Base-by-base conservation (phyloP, 2,113 vertebrate genomes). In the Coracopsis vasa region DNA sequence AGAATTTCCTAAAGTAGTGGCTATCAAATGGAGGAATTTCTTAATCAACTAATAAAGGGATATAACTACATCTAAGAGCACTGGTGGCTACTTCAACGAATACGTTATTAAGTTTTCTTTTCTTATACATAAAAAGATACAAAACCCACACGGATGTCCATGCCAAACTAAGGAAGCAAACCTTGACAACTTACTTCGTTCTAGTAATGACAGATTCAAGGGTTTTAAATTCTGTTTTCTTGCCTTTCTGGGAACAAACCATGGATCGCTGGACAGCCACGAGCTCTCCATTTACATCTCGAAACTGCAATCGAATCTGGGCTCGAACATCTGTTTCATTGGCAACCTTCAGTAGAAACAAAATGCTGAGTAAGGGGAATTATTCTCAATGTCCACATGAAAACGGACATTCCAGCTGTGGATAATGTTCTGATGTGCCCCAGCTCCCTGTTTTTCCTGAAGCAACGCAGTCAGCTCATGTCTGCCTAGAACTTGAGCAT, bases 311-410 rank as follows among this genome's bases (percentile, higher is more conserved):
- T 17, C 98, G 98, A 81, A 99, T 99, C 97, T 99, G 99, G 50
- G 99, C 99, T 93, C 99, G 97, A 11, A 99, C 99, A 4, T 99
- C 99, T 0, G 99, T 99, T 96, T 99, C 99, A 69, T 99, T 98
- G 91, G 99, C 99, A 88, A 99, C 98, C 99, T 99, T 96, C 3
- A 65, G 81, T 1, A 60, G 16, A 28, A 89, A 79, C 23, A 42
- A 27, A 69, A 90, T 17, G 53, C 5, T 4, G 4, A 87, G 1
- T 10, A 33, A 48, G 21, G 16, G 44, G 62, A 94, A 64, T 29
- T 87, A 25, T 67, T 70, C 18, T 64, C 24, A 35, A 47, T 4
- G 21, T 11, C 23, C 78, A 61, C 41, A 33, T 7, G 13, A 54
- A 20, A 3, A 16, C 0, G 1, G 28, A 41, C 16, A 42, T 83